phyloP scores from a whole-genome alignment of 2,797 vertebrate genomes.

The Potorous gilbertii region DNA sequence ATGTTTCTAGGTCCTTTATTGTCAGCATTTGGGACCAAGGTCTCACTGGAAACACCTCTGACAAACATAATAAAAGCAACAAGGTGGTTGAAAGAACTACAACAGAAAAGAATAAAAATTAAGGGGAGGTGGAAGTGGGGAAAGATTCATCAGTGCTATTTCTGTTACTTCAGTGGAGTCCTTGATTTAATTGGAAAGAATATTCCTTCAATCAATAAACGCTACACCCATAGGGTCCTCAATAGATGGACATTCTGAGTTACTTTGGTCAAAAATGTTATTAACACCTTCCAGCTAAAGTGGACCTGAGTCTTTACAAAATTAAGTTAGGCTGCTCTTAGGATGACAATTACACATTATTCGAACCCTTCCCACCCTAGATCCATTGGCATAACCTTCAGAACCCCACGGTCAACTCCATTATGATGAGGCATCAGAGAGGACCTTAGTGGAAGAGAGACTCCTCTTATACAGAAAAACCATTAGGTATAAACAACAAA shows the following conservation, averaged over 20 bases:
- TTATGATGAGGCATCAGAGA: not conserved
- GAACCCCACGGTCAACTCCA: not conserved
- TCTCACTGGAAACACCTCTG: not conserved
- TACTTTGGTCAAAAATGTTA: not conserved
- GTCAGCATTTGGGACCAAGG: not conserved
- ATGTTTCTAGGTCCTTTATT: not conserved
- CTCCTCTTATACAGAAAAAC: not conserved
- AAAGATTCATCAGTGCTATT: not conserved
- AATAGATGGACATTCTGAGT: not conserved
- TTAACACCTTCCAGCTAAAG: not conserved
- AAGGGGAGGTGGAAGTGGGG: rapidly evolving
- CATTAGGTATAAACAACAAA: not conserved
- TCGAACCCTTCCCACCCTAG: not conserved
- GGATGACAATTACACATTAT: not conserved
- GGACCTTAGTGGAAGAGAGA: not conserved
- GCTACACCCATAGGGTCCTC: not conserved
- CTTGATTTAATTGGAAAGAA: not conserved
- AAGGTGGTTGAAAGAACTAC: not conserved
- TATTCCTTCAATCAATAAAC: not conserved
- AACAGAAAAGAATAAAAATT: not conserved
- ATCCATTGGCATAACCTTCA: not conserved
- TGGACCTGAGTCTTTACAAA: not conserved
- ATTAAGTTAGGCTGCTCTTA: not conserved
- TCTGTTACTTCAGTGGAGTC: not conserved
- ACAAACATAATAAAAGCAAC: not conserved